These are phyloP conservation scores for Artemia franciscana DNA, from an alignment of 1,140 invertebrate species.

Conservation along the genomic window DNA sequence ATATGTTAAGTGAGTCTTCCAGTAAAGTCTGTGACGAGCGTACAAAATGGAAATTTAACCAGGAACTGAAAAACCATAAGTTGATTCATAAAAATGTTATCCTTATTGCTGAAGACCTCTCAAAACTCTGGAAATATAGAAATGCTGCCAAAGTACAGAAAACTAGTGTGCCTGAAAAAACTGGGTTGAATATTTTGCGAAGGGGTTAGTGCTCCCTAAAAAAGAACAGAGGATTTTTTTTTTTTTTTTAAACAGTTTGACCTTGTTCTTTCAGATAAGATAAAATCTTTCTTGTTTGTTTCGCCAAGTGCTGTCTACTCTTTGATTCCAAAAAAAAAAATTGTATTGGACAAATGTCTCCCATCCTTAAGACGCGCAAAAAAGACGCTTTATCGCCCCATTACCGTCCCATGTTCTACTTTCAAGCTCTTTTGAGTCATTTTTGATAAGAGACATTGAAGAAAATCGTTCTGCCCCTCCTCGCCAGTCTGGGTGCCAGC, in stretches of 20 bases:
- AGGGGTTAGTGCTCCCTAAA: background rate
- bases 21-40: no score
- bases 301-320: background rate
- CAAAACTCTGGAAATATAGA: background rate
- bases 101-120: background rate
- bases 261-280: background rate
- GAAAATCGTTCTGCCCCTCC: background rate
- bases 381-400: no score
- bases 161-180: background rate
- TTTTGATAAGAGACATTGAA: background rate
- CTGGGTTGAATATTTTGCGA: background rate
- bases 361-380: background rate
- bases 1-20: no score
- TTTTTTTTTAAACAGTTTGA: background rate
- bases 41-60: no score
- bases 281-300: background rate
- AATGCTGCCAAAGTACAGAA: background rate
- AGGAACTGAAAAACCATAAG: no score
- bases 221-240: background rate
- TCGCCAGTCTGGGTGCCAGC: background rate
- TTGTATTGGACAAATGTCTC: background rate
- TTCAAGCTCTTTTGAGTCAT: background rate
- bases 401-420: background rate
- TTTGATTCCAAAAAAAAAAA: background rate
- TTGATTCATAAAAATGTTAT: no score